Conservation (phyloP, 2,113 vertebrate genomes). For the Planiliza haematocheilus region DNA sequence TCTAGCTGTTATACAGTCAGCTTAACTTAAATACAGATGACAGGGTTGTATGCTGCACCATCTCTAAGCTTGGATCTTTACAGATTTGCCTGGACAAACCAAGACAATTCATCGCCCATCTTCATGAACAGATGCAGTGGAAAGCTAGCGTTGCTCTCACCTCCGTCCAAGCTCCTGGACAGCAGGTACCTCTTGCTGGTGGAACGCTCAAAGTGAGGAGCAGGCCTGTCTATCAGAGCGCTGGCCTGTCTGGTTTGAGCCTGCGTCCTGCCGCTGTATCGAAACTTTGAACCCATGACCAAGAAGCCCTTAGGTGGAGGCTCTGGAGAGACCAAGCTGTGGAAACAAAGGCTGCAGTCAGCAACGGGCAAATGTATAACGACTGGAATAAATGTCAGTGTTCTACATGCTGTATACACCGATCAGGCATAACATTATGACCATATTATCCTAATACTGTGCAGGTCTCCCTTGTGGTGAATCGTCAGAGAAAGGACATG, state of each 20-base stretch:
- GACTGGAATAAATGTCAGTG: too few relatives aligned
- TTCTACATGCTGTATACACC: too few relatives aligned
- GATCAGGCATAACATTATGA: too few relatives aligned
- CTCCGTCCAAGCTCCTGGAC: conserved; percentile 97
- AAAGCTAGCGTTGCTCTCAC: conserved; percentile 71
- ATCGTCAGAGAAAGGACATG: too few relatives aligned
- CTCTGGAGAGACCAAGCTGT: conserved; percentile 95
- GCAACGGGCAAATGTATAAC: not conserved
- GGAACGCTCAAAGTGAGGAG: conserved; percentile 96
- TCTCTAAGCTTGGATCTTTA: too few relatives aligned
- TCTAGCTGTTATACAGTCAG: too few relatives aligned
- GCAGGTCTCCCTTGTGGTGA: too few relatives aligned
- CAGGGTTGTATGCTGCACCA: too few relatives aligned
- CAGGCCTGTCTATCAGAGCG: conserved; percentile 94
- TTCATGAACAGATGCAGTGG: not conserved
- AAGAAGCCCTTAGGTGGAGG: conserved; percentile 97
- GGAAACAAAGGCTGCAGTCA: not conserved
- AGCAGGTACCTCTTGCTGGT: conserved; percentile 97
- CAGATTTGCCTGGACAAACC: too few relatives aligned
- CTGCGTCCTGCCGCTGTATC: conserved; percentile 97
- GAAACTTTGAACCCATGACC: conserved; percentile 99
- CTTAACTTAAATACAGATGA: too few relatives aligned
- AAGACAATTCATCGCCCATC: too few relatives aligned
- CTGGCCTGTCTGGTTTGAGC: conserved; percentile 97
- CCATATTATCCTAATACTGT: too few relatives aligned